phyloP scores from a whole-genome alignment of 2,888 invertebrate genomes.

The Megaustenia siamemsis region DNA sequence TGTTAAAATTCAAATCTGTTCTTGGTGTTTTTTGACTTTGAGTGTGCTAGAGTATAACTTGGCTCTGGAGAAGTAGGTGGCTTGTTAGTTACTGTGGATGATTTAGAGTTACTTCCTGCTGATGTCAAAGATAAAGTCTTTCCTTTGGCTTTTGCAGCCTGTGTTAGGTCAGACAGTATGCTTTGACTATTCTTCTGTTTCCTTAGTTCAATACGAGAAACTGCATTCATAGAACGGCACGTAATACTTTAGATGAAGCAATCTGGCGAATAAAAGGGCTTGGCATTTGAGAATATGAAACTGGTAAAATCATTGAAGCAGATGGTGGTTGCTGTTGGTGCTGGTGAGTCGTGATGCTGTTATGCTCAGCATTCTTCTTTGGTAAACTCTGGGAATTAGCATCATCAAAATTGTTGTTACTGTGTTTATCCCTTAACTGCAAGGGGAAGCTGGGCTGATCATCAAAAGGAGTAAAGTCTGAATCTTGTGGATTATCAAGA shows the following conservation, averaged over 20 bases:
- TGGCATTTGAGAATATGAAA: constrained; percentile 42
- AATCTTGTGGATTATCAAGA: constrained; percentile 50
- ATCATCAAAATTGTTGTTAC: constrained; percentile 86
- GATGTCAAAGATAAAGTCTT: constrained; percentile 11
- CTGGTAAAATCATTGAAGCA: not conserved
- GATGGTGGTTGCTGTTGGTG: constrained; percentile 34
- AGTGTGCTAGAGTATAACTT: not conserved
- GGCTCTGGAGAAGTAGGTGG: not conserved
- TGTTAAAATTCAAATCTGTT: not conserved
- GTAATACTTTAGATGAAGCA: constrained; percentile 1
- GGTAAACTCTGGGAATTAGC: constrained; percentile 92
- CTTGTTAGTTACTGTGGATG: not conserved
- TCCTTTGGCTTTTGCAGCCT: constrained; percentile 66
- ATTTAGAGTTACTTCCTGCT: not conserved
- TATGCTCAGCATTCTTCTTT: constrained; percentile 84
- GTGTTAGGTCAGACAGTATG: constrained; percentile 58
- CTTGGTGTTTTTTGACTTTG: not conserved
- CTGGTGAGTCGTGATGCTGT: constrained; percentile 28
- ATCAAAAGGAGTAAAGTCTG: not conserved
- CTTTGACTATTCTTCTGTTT: constrained; percentile 57
- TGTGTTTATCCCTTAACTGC: constrained; percentile 88
- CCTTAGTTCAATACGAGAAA: constrained; percentile 42
- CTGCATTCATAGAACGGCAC: constrained; percentile 41
- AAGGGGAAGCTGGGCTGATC: constrained; percentile 82
- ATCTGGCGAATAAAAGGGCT: constrained; percentile 52